Evolutionary conservation across 2,797 vertebrate genomes (phyloP), one percentile per base, ranked within the genome.

Genomic region (Valencia hispanica): DNA sequence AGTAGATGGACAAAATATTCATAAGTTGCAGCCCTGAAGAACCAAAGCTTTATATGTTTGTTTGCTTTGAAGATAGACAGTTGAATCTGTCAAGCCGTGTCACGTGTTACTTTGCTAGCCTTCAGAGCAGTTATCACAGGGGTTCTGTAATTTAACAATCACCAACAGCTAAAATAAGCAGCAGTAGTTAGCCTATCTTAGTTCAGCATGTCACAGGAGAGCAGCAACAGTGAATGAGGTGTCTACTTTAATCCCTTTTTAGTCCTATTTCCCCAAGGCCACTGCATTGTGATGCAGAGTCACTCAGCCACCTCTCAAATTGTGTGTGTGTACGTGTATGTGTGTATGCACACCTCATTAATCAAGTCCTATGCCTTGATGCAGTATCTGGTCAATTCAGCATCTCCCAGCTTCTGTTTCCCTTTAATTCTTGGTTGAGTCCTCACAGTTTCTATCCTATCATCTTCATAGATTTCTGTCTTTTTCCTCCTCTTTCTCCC

Each of bases 251-350:
- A 94, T 93, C 86, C 88, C 83, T 84, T 86, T 88, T 89, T 89
- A 91, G 88, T 88, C 81, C 88, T 75, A 84, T 88, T 89, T 90
- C 92, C 88, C 90, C 72, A 81, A 72, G 80, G 89, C 87, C 77
- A 72, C 90, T 87, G 90, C 92, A 91, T 93, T 91, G 89, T 91
- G 88, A 93, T 93, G 89, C 93, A 94, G 88, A 93, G 85, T 92
- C 92, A 92, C 87, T 94, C 88, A 87, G 86, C 84, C 86, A 80
- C 73, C 82, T 86, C 79, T 50, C 73, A 17, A 41, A 77, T 59
- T 65, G 74, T 80, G 68, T 73, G 72, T 73, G 48, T 51, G 48
- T 41, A 15, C 48, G 73, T 47, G 73, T n/a, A 9, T 74, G 69
- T 69, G 78, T 77, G 48, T 57, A 36, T 12, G 25, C 65, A 88